Evolutionary conservation across 92 coral and sea anemone species (phyloP).

Genomic region (Virgularia gustaviana): DNA sequence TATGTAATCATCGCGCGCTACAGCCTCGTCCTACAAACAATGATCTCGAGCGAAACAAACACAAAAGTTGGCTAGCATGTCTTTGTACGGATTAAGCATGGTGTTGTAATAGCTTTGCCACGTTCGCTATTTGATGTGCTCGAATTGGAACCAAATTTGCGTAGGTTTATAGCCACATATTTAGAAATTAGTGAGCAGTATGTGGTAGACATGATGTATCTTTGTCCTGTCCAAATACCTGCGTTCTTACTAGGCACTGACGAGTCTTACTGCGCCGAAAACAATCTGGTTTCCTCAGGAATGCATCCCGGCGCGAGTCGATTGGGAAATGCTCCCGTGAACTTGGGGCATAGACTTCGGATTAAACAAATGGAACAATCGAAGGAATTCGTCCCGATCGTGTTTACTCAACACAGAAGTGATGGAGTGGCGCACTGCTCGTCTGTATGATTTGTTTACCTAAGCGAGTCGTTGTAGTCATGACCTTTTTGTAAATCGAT

Average conservation of each 20-base stretch:
- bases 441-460: constrained; percentile 30
- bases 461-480: constrained; percentile 20
- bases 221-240: constrained; percentile 27
- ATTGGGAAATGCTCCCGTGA: constrained; percentile 19
- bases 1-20: not conserved
- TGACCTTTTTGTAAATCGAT: constrained; percentile 18
- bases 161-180: constrained; percentile 42
- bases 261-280: constrained; percentile 13
- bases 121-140: too few relatives aligned
- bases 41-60: too few relatives aligned
- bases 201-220: constrained; percentile 40
- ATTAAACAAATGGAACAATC: constrained; percentile 19
- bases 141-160: too few relatives aligned
- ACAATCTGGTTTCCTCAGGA: constrained; percentile 29
- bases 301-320: constrained; percentile 26
- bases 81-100: too few relatives aligned
- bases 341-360: constrained; percentile 15
- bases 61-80: too few relatives aligned
- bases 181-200: constrained; percentile 38
- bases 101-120: too few relatives aligned
- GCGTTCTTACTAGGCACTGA: constrained; percentile 10
- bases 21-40: too few relatives aligned
- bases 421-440: constrained; percentile 24
- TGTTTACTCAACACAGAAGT: constrained; percentile 40
- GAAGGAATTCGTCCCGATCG: constrained; percentile 25